These are phyloP conservation scores for Callinectes sapidus DNA, from an alignment of 2,888 invertebrate genomes.

Conservation along the genomic window DNA sequence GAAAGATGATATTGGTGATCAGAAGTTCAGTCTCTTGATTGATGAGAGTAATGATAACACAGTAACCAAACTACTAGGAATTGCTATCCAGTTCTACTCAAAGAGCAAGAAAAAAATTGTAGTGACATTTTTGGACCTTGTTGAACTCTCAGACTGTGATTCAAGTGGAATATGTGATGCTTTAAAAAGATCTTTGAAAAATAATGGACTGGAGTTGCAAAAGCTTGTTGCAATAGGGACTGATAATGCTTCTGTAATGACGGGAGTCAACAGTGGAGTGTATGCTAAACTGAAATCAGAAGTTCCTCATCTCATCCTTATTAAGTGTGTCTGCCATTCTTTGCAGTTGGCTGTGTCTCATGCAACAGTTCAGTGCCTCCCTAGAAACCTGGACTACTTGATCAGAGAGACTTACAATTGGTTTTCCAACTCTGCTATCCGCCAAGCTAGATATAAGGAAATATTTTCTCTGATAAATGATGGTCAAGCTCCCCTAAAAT, in stretches of 20 bases:
- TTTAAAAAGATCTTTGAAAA: conserved; percentile 13
- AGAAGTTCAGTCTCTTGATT: conserved; percentile 29
- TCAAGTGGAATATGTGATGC: conserved; percentile 32
- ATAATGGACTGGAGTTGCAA: conserved; percentile 29
- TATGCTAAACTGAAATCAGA: conserved; percentile 32
- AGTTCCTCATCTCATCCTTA: neutral
- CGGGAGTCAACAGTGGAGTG: conserved; percentile 32
- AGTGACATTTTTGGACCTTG: conserved; percentile 36
- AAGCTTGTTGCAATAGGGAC: conserved; percentile 34
- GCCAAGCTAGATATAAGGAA: conserved; percentile 20
- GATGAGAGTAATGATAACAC: conserved; percentile 40
- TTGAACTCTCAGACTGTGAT: too few relatives aligned
- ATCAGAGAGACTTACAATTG: too few relatives aligned
- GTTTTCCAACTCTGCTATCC: too few relatives aligned
- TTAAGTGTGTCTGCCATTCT: neutral
- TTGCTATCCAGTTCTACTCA: conserved; percentile 41
- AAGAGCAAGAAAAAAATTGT: conserved; percentile 34
- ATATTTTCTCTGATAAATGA: conserved; percentile 2
- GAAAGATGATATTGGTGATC: conserved; percentile 24
- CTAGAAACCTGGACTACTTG: too few relatives aligned
- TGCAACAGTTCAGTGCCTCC: neutral
- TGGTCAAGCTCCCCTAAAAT: neutral
- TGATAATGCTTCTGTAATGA: conserved; percentile 19
- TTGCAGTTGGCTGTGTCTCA: neutral
- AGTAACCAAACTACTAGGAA: conserved; percentile 27